Base-by-base conservation (phyloP, 2,888 invertebrate species). In the Anticlea derivata region DNA sequence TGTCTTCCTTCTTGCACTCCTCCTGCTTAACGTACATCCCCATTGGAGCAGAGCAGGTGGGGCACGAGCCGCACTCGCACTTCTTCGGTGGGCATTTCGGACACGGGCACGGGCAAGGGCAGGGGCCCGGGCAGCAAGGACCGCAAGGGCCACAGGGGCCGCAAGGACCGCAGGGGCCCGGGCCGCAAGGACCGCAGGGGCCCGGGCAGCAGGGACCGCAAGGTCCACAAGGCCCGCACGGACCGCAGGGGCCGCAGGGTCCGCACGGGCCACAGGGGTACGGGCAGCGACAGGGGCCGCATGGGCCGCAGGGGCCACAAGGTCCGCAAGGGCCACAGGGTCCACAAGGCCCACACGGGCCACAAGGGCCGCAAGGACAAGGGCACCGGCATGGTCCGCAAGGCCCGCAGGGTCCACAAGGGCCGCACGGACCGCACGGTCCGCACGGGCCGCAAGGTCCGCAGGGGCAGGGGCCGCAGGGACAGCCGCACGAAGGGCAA, bases 261-360 rank as follows among this genome's bases (percentile, higher is more conserved):
- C 43, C 13, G 29, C 59, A 63, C 0, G 49, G 51, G 11, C 43
- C 37, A 20, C 44, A 51, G 1, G 64, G 63, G 29, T 64, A 62
- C 0, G 66, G 66, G 51, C 63, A 59, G 0, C 66, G 66, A 17
- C 60, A 60, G 4, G 66, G 69, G 20, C 70, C 63, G 3, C 70
- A 71, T 0, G 75, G 71, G 1, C 66, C 60, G 5, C 70, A 71
- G 0, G 70, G 68, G 17, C 17, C 17, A 17, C 17, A 17, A 17
- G 17, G 17, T 3, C 17, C 17, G 65, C 63, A 33, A 6, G 43
- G 33, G 0, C 43, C 7, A 3, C 43, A 43, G 2, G 41, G 41
- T 0, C 80, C 77, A n/a, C 78, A 77, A 0, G 82, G 81, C 0
- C 78, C 75, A 31, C 79, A 80, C 0, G 78, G 70, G 0, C 73